Evolutionary conservation across 2,113 vertebrate species (phyloP), one percentile per base, ranked within the genome.

Genomic region (Morone chrysops): DNA sequence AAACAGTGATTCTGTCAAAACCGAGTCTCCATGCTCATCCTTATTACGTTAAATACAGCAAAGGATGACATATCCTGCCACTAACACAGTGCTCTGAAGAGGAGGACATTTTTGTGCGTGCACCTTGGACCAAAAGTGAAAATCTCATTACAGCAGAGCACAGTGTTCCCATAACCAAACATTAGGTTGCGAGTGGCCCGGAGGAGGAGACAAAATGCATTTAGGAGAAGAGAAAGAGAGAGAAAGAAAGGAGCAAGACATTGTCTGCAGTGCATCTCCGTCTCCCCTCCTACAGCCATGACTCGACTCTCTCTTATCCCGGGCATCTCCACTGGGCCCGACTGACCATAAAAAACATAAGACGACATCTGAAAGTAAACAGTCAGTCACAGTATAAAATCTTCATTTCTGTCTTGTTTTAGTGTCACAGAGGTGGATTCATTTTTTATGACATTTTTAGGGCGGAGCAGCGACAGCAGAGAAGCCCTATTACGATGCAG

Each of bases 121-220:
- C 51, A 36, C 8, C 45, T 16, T 41, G 54, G 54, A 41, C 0
- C 2, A 0, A 18, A 43, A 53, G 73, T 67, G 41, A 69, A 84
- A 73, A 87, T 57, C 18, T 76, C 17, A 67, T 85, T 57, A 36
- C 1, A 57, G 79, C 67, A 0, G 45, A 0, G 57, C 78, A 8
- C 40, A 2, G 4, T 41, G 80, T 78, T 87, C 68, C 73, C 57
- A 25, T 22, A 13, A 76, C 17, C 62, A 4, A n/a, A 36, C 51
- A 54, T 80, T 51, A 82, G 22, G 38, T 6, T 2, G 25, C 10
- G 20, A 48, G 75, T 6, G 17, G 5, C 88, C 83, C 22, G 54
- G 54, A 81, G 70, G 43, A 75, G 41, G 43, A 57, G 47, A 43
- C 22, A n/a, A 76, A 61, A 67, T n/a, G 47, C 62, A 59, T 74